Conservation (phyloP, 2,888 invertebrate species). For the Volucella zonaria region DNA sequence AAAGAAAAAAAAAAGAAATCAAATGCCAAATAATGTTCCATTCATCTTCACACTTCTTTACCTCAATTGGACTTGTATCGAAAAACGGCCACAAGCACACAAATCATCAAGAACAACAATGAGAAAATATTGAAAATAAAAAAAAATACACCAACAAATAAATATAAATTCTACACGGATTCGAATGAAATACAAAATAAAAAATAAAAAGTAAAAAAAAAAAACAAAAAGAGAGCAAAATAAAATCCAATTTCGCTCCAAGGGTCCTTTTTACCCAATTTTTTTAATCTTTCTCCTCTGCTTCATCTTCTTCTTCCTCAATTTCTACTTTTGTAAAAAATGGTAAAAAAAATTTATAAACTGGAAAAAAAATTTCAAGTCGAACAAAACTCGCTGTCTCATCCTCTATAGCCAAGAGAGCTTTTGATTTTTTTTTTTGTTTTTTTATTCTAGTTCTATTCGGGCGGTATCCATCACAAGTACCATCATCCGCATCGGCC, state of each 20-base stretch:
- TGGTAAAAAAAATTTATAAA: conserved; percentile 23
- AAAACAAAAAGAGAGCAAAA: no score
- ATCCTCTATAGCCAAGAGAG: conserved; percentile 59
- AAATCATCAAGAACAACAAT: background rate
- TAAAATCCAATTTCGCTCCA: conserved; percentile 71
- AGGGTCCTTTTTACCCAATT: conserved; percentile 73
- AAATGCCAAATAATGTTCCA: conserved; percentile 42
- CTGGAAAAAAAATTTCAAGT: conserved; percentile 50
- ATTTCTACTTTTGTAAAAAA: conserved; percentile 29
- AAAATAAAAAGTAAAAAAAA: conserved; percentile 44
- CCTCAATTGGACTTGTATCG: conserved; percentile 6
- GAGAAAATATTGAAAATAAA: background rate
- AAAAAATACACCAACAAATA: conserved; percentile 33
- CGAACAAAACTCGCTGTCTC: conserved; percentile 67
- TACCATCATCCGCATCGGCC: conserved; percentile 69
- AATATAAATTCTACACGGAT: conserved; percentile 49
- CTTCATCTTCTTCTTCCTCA: conserved; percentile 36
- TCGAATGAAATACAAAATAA: conserved; percentile 37
- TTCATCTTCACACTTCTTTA: conserved; percentile 40
- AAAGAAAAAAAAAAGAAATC: conserved; percentile 20
- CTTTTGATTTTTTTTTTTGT: conserved; percentile 37
- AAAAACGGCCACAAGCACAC: conserved; percentile 3
- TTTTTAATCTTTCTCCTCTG: conserved; percentile 63
- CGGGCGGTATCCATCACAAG: conserved; percentile 58
- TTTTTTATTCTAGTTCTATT: conserved; percentile 39